Evolutionary conservation across 2,888 invertebrate species (phyloP).

Genomic region (Xestia xanthographa): DNA sequence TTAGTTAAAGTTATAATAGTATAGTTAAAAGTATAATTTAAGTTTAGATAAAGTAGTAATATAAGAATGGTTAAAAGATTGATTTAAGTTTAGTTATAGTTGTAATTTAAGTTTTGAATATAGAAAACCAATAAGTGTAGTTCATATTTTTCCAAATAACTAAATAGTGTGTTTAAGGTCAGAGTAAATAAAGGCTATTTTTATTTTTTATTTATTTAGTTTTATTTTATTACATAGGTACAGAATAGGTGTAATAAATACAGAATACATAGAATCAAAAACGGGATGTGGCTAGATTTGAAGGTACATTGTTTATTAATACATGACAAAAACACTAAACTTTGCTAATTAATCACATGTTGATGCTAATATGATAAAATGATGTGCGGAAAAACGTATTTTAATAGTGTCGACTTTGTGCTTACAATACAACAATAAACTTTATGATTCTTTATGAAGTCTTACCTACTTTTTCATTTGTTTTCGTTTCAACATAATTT

Average conservation of each 20-base stretch:
- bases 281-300: neutral
- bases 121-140: no score
- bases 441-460: neutral
- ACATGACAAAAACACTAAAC: neutral
- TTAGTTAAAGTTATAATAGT: no score
- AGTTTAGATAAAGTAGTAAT: no score
- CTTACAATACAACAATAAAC: neutral
- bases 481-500: constrained; percentile 54
- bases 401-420: neutral
- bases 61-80: no score
- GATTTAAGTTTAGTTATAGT: no score
- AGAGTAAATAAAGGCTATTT: no score
- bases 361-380: neutral
- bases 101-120: no score
- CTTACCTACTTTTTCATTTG: neutral
- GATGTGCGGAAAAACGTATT: neutral
- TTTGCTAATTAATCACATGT: neutral
- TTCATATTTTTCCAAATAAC: no score
- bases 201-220: no score
- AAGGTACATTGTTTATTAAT: neutral
- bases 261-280: neutral
- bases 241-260: neutral
- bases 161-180: no score
- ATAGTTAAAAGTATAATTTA: no score
- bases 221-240: no score